Evolutionary conservation across 2,797 vertebrate species (phyloP), one percentile per base, ranked within the genome.

Genomic region (Coranthus polyacanthus): DNA sequence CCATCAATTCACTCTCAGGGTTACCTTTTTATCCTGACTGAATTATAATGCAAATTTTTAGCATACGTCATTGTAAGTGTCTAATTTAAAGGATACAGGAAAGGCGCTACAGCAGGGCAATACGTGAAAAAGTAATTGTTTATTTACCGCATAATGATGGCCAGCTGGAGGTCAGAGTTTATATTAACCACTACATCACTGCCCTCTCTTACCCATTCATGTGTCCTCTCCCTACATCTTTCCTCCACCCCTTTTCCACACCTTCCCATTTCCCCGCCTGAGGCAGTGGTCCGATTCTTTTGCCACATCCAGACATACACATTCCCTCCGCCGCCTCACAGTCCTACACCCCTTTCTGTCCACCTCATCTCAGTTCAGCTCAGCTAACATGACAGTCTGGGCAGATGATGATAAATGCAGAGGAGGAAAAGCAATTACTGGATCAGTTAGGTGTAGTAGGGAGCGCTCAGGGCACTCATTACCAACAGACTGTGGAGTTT

Each of bases 351-450:
- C 56, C 64, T 72, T 53, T 82, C 79, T 68, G 75, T 82, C 83
- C 86, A 81, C 66, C 79, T 82, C 67, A 75, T 67, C 84, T 63
- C 70, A 43, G 71, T 72, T 82, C 59, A 51, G 73, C 85, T 72
- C 72, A 63, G 81, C 82, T 89, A 87, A 88, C 83, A 84, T 89
- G 91, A 90, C 93, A 93, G 88, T 83, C 78, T 43, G 16, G 78
- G 84, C 86, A 92, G 87, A 93, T 92, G 92, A 93, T 92, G 92
- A 93, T 93, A 90, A 93, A 94, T 93, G 91, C 87, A 88, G 89
- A 89, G 85, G 89, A 87, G 88, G 88, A 93, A 92, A 94, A 93
- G 92, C 92, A 93, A 94, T 93, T 92, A 94, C 86, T 87, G 89
- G 81, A 89, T 87, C 90, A 89, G 90, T 92, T 90, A 92, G 90